A percentile compares a stretch with the other conserved stretches of the same genome.
Evolutionary conservation across 2,113 vertebrate species (phyloP).

Genomic region (Drymodes brunneopygia): DNA sequence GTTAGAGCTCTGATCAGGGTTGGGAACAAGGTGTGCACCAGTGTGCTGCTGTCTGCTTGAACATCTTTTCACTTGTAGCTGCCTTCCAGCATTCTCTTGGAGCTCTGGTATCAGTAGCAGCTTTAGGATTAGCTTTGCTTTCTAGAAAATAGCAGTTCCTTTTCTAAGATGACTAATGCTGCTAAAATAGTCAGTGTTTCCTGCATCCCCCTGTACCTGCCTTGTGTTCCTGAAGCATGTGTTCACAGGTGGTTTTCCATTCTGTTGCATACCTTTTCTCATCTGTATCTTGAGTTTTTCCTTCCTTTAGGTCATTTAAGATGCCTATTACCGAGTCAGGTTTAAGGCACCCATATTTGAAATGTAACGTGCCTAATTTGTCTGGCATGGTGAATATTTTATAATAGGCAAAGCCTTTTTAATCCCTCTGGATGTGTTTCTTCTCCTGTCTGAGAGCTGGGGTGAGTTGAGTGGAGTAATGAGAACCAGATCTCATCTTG

Average conservation of each 20-base stretch:
- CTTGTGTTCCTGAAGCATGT: neutral
- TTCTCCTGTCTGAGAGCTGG: neutral
- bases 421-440: neutral
- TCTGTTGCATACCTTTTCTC: neutral
- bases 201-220: neutral
- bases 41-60: neutral
- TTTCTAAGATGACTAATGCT: neutral
- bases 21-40: neutral
- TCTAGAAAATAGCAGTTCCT: neutral
- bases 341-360: neutral
- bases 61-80: neutral
- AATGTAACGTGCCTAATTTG: neutral
- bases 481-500: slow-evolving; percentile 26
- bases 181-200: neutral
- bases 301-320: neutral
- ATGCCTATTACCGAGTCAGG: neutral
- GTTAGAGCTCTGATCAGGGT: neutral
- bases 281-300: neutral
- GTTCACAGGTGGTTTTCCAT: neutral
- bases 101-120: neutral
- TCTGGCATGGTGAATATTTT: neutral
- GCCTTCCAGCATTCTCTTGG: neutral
- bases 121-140: neutral
- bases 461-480: neutral
- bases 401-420: neutral